Base-by-base conservation (phyloP, 2,888 invertebrate species). In the Metellina segmentata region DNA sequence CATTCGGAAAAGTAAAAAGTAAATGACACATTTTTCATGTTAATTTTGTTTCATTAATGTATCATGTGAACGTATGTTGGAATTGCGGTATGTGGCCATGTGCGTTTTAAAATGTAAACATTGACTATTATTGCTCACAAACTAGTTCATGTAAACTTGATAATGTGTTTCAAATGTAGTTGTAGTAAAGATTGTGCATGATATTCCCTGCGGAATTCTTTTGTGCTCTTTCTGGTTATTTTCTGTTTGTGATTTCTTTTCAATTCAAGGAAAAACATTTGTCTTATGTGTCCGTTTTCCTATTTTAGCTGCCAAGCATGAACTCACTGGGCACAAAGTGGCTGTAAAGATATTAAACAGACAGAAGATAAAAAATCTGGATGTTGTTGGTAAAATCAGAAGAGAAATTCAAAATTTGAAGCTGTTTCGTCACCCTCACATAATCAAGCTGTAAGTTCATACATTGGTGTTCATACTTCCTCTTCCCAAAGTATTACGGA, bases 1-100 rank as follows among this genome's bases (percentile, higher is more conserved):
- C 99, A 6, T 99, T 99, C 96, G 99, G 99, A 90, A 99, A 99
- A 96, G 99, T 99, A 4, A 99, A 99, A 96, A 98, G 96, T 96
- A 95, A 95, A 96, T 93, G 70, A 13, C 20, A 51, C n/a, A 34
- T 52, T 53, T 20, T 20, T 53, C 70, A 19, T 78, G 19, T 13
- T 49, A 7, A 70, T 16, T 72, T 16, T 70, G 53, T 16, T 13
- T 70, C 11, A 19, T 70, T 53, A 13, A n/a, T 19, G 34, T 4
- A 34, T 34, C 34, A 34, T 83, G 16, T 48, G 34, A 81, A 74
- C 34, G 48, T 61, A 71, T 81, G 48, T 9, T 11, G 8, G 9
- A 49, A n/a, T 72, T 78, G 49, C 85, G 70, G 70, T 86, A 19
- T 19, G 34, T 81, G 71, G 51, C 88, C 88, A 88, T 88, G 88